These are phyloP conservation scores for Hesperophylax magnus DNA, from an alignment of 1,140 invertebrate species.

Conservation along the genomic window DNA sequence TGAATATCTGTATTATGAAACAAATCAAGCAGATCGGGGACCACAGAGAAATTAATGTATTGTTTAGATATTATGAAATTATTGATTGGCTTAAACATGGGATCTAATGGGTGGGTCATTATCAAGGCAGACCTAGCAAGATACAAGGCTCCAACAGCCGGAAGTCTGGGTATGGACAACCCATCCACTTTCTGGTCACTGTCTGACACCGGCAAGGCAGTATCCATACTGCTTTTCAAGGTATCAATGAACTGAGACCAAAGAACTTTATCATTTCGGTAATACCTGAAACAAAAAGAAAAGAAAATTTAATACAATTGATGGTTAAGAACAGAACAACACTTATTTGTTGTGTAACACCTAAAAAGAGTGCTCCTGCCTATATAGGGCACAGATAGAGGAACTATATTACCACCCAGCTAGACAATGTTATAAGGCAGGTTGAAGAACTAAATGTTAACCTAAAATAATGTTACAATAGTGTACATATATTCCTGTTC, in stretches of 20 bases:
- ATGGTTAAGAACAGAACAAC: no score
- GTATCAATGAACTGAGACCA: constrained; percentile 66
- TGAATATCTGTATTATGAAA: constrained; percentile 80
- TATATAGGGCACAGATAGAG: no score
- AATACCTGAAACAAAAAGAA: constrained; percentile 62
- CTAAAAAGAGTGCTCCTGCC: no score
- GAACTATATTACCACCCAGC: no score
- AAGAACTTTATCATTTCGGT: constrained; percentile 70
- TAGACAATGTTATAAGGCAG: no score
- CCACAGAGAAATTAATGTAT: constrained; percentile 76
- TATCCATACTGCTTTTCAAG: constrained; percentile 63
- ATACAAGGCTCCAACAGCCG: constrained; percentile 79
- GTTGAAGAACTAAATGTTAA: no score
- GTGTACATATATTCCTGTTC: no score
- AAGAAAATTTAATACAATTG: neutral
- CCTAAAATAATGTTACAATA: no score
- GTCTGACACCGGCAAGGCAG: constrained; percentile 60
- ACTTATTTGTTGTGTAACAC: no score
- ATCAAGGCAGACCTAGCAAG: constrained; percentile 76
- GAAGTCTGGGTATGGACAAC: constrained; percentile 70
- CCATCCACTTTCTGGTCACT: constrained; percentile 55
- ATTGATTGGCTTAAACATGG: constrained; percentile 78
- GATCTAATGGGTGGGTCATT: constrained; percentile 77
- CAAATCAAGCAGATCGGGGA: constrained; percentile 84
- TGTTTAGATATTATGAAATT: constrained; percentile 81